These are phyloP conservation scores for Bombus soroeensis DNA, from an alignment of 1,140 invertebrate genomes.

Conservation along the genomic window DNA sequence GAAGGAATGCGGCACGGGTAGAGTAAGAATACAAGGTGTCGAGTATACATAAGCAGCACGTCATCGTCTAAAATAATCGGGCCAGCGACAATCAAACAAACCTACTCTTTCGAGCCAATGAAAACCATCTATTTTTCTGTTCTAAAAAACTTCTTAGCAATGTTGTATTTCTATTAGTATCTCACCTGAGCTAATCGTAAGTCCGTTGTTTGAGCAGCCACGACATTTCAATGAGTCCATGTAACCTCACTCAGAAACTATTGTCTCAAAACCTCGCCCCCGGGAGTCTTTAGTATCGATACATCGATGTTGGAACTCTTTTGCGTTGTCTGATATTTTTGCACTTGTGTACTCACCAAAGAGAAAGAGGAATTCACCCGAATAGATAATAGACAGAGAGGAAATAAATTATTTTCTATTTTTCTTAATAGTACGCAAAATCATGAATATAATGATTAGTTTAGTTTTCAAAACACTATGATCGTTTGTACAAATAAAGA, in stretches of 20 bases:
- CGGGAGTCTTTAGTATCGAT: slow-evolving; percentile 33
- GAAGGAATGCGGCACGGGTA: slow-evolving; percentile 61
- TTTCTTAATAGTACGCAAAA: neutral
- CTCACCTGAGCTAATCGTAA: slow-evolving; percentile 80
- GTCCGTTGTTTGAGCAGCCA: slow-evolving; percentile 77
- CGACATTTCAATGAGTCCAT: slow-evolving; percentile 81
- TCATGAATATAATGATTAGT: neutral
- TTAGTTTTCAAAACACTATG: neutral
- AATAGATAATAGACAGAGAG: neutral
- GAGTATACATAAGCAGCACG: slow-evolving; percentile 62
- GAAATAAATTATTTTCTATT: neutral
- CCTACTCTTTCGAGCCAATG: slow-evolving; percentile 48
- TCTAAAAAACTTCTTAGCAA: slow-evolving; percentile 24
- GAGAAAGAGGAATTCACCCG: slow-evolving; percentile 7
- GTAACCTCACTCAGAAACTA: slow-evolving; percentile 72
- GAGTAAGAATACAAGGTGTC: slow-evolving; percentile 62
- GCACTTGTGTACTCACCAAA: slow-evolving; percentile 15
- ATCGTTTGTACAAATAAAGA: slow-evolving; percentile 1
- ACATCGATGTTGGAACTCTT: slow-evolving; percentile 36
- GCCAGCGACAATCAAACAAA: slow-evolving; percentile 63
- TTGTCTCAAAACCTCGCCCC: slow-evolving; percentile 59
- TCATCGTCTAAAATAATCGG: slow-evolving; percentile 77
- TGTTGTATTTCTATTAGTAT: neutral
- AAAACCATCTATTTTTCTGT: slow-evolving; percentile 58
- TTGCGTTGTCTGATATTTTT: slow-evolving; percentile 33